These are phyloP conservation scores for Scelioninae gen. 2 DNA, from an alignment of 2,888 invertebrate species.

Conservation along the genomic window DNA sequence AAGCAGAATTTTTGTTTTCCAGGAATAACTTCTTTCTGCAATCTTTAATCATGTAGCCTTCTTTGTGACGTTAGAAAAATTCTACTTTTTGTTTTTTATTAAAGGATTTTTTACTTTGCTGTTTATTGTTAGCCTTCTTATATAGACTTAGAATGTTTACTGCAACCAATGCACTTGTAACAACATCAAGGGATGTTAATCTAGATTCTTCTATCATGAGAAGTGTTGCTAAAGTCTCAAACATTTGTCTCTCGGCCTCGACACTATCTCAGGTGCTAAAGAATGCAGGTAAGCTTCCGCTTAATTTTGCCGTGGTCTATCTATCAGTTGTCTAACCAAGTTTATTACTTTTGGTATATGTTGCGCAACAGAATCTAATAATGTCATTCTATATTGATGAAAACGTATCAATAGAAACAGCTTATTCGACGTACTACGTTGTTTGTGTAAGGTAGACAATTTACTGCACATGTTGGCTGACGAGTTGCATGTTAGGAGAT, in stretches of 20 bases:
- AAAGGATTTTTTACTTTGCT: not conserved
- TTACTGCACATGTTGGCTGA: constrained; percentile 37
- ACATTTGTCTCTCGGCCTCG: constrained; percentile 8
- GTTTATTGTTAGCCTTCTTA: constrained; percentile 1
- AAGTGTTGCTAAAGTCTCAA: constrained; percentile 16
- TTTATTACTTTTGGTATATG: constrained; percentile 30
- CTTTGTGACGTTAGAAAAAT: constrained; percentile 18
- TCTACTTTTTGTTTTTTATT: constrained; percentile 6
- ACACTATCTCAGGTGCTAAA: constrained; percentile 26
- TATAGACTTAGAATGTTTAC: constrained; percentile 7
- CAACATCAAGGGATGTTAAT: constrained; percentile 7
- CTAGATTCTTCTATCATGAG: constrained; percentile 20
- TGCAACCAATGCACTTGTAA: constrained; percentile 18
- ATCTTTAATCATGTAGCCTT: constrained; percentile 30
- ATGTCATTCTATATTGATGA: constrained; percentile 27
- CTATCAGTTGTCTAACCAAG: constrained; percentile 21
- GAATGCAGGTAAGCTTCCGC: constrained; percentile 26
- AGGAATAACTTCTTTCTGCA: constrained; percentile 9
- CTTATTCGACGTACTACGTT: constrained; percentile 27
- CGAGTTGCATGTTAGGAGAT: constrained; percentile 25
- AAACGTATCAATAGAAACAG: constrained; percentile 17
- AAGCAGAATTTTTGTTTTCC: constrained; percentile 13
- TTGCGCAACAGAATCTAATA: constrained; percentile 4
- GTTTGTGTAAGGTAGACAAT: constrained; percentile 25
- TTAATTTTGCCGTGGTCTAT: constrained; percentile 34